Base-by-base conservation (phyloP, 2,113 vertebrate genomes). In the Phodopus roborovskii region DNA sequence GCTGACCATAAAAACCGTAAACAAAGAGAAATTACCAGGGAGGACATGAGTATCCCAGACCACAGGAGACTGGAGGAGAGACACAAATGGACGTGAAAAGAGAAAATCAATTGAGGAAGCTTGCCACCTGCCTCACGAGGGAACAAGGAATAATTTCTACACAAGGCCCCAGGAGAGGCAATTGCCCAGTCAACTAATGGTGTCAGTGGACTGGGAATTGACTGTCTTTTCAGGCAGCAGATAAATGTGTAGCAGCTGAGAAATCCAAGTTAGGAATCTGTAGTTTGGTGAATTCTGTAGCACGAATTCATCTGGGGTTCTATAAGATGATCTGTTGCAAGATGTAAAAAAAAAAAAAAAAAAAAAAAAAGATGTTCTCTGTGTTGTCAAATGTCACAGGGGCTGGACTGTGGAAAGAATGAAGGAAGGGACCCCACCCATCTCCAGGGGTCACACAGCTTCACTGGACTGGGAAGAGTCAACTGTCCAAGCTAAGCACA, bases 21-120 rank as follows among this genome's bases (percentile, higher is more conserved):
- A 62, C 22, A 62, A 10, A 19, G 19, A 84, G 53, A 90, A 90
- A 45, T 39, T 73, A 33, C 50, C 70, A 90, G 33, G 28, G 73
- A 74, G 53, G 75, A 53, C 45, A 33, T 66, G 50, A 45, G 60
- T 19, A 30, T 20, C 50, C 66, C 71, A 82, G 58, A 58, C 45
- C 81, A 36, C 45, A 7, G 16, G 58, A n/a, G n/a, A 16, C 92
- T 73, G 82, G 36, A 81, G 36, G 48, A 84, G 16, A 92, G n/a
- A 81, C 70, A 56, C 22, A 91, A 68, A 78, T 22, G 75, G 81
- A 75, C 4, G 15, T 12, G 45, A 68, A 77, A 56, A 92, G 82
- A 70, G 88, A 92, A 90, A 92, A 87, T 87, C 79, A 3, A 73
- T 73, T 86, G 79, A 90, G 85, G 85, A 90, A 70, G 48, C 45